Conservation (phyloP, 1,140 invertebrate genomes). For the Drosophila ananassae region DNA sequence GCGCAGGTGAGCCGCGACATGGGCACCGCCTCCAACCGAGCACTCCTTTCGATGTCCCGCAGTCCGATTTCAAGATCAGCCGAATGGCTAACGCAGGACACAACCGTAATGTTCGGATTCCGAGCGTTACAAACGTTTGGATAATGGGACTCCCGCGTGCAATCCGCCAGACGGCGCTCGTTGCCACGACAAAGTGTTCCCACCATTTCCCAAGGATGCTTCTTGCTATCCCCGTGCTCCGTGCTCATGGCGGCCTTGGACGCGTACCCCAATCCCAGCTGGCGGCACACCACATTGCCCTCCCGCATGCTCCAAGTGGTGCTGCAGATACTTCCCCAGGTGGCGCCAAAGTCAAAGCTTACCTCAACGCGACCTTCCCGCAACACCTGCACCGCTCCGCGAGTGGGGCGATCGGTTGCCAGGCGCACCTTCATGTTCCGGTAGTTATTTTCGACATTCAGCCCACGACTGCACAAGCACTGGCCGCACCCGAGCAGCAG, state of each 20-base stretch:
- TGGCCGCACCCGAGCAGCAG: slow-evolving; percentile 2
- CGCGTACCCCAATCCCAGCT: slow-evolving; percentile 90
- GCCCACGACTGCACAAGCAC: slow-evolving; percentile 19
- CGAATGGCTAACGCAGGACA: slow-evolving; percentile 89
- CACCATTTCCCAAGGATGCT: slow-evolving; percentile 86
- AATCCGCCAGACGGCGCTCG: slow-evolving; percentile 89
- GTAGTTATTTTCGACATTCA: slow-evolving; percentile 65
- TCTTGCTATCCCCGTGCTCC: slow-evolving; percentile 87
- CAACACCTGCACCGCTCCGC: slow-evolving; percentile 1
- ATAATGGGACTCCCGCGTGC: slow-evolving; percentile 86
- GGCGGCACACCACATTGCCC: slow-evolving; percentile 92
- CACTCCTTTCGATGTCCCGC: slow-evolving; percentile 90
- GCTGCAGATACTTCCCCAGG: slow-evolving; percentile 94
- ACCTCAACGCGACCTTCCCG: slow-evolving; percentile 85
- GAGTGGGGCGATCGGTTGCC: slow-evolving; percentile 16
- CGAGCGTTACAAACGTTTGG: slow-evolving; percentile 84
- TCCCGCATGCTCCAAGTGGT: slow-evolving; percentile 94
- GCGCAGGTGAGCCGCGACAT: slow-evolving; percentile 94
- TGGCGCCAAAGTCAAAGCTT: slow-evolving; percentile 84
- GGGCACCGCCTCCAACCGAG: slow-evolving; percentile 93
- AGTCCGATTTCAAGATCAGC: slow-evolving; percentile 94
- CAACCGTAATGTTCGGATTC: slow-evolving; percentile 89
- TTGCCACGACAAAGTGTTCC: slow-evolving; percentile 91
- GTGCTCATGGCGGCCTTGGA: slow-evolving; percentile 87
- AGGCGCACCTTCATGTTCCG: slow-evolving; percentile 67